Evolutionary conservation across 1,140 invertebrate genomes (phyloP).

Genomic region (Drosophila watanabei): DNA sequence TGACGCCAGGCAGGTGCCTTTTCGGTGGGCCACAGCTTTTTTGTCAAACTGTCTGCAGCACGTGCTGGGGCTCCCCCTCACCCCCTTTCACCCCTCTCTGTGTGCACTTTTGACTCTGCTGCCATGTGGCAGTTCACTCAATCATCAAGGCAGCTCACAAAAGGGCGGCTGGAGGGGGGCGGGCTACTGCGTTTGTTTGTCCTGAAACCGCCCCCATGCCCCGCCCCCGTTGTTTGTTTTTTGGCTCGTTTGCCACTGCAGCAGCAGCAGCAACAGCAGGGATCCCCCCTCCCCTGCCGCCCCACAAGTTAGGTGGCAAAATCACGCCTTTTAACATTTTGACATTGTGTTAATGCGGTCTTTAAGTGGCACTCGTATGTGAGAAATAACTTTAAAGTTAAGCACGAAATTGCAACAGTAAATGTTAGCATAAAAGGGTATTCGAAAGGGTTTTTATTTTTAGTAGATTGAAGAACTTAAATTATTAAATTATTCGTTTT

Average conservation of each 20-base stretch:
- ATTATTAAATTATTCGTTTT: not conserved
- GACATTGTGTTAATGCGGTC: slow-evolving; percentile 82
- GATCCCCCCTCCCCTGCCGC: not conserved
- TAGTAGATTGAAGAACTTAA: not conserved
- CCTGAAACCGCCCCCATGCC: not conserved
- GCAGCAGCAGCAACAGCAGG: slow-evolving; percentile 19
- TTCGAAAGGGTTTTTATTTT: not conserved
- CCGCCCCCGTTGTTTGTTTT: slow-evolving; percentile 32
- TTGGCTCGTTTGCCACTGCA: slow-evolving; percentile 44
- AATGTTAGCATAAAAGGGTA: not conserved
- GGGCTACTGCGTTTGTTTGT: slow-evolving; percentile 73
- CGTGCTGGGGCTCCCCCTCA: slow-evolving; percentile 63
- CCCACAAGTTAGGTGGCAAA: slow-evolving; percentile 45
- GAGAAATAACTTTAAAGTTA: slow-evolving; percentile 21
- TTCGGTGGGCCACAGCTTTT: slow-evolving; percentile 72
- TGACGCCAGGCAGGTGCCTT: slow-evolving; percentile 16
- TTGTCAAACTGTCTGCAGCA: slow-evolving; percentile 83
- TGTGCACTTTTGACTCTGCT: slow-evolving; percentile 40
- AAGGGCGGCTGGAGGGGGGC: slow-evolving; percentile 7
- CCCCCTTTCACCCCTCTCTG: not conserved
- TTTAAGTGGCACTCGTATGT: slow-evolving; percentile 49
- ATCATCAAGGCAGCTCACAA: slow-evolving; percentile 69
- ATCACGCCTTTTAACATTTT: slow-evolving; percentile 82
- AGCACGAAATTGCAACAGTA: not conserved
- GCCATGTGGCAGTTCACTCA: slow-evolving; percentile 84